phyloP scores from a whole-genome alignment of 2,113 vertebrate genomes.

The Oriolus oriolus region DNA sequence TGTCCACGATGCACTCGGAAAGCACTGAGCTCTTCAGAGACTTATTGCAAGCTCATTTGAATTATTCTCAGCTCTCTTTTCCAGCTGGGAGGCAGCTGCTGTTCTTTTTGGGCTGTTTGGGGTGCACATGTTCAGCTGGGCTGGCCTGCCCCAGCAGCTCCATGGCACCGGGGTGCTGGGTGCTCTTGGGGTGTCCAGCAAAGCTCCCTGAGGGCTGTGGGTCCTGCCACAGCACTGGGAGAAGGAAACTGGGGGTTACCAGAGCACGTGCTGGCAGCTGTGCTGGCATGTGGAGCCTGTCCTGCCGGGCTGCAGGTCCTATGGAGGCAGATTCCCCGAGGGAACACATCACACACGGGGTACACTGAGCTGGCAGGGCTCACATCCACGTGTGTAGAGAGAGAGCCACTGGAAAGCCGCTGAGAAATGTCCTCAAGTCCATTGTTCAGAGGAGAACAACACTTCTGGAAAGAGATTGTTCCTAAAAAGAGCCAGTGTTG shows the following conservation, averaged over 20 bases:
- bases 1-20: neutral
- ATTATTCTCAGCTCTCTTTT: neutral
- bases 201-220: neutral
- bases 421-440: neutral
- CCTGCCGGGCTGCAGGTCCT: neutral
- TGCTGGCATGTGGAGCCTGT: neutral
- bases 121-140: fast-evolving
- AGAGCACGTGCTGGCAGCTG: neutral
- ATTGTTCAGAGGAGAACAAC: neutral
- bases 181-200: no score
- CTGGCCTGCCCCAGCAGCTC: neutral
- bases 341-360: fast-evolving
- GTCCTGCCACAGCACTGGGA: neutral
- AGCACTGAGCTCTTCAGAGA: neutral
- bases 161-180: neutral
- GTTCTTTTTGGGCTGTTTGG: neutral
- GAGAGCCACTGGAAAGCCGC: neutral
- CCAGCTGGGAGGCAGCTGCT: neutral
- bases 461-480: neutral
- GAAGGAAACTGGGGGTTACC: neutral
- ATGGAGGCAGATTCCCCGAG: neutral
- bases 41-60: neutral
- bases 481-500: neutral
- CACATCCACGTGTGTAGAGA: fast-evolving
- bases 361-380: neutral